These are phyloP conservation scores for Pardalotus punctatus DNA, from an alignment of 2,113 vertebrate species.

Conservation along the genomic window DNA sequence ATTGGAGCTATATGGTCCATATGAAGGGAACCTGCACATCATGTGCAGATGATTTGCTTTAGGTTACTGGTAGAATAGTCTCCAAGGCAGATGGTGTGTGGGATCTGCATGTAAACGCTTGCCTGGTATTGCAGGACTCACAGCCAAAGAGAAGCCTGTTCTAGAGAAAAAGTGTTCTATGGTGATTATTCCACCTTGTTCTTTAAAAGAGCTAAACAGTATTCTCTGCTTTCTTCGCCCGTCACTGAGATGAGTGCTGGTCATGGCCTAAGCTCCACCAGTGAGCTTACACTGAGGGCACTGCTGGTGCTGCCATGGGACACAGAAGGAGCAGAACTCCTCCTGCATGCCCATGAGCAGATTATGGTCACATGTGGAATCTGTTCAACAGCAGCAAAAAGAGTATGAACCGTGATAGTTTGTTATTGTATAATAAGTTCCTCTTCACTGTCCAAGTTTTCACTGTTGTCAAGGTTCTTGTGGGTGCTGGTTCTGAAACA, in stretches of 20 bases:
- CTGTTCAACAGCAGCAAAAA: neutral
- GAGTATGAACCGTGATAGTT: neutral
- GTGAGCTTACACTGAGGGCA: neutral
- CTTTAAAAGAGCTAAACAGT: neutral
- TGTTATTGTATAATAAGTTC: neutral
- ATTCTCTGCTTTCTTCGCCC: neutral
- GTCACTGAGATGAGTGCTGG: neutral
- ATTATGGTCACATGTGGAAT: neutral
- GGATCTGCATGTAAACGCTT: neutral
- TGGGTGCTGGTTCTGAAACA: neutral
- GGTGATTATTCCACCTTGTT: neutral
- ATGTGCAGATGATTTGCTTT: neutral
- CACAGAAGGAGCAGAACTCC: neutral
- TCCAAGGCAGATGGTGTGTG: neutral
- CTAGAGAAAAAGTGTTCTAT: neutral
- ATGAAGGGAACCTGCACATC: neutral
- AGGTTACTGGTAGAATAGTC: neutral
- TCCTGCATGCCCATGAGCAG: neutral
- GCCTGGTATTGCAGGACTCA: neutral
- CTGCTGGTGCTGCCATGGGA: fast-evolving
- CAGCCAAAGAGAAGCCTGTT: neutral
- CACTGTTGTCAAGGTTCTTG: neutral
- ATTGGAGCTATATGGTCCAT: neutral
- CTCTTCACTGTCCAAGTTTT: neutral
- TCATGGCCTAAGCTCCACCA: neutral